phyloP scores from a whole-genome alignment of 1,140 invertebrate genomes.

The Frieseomelitta varia region DNA sequence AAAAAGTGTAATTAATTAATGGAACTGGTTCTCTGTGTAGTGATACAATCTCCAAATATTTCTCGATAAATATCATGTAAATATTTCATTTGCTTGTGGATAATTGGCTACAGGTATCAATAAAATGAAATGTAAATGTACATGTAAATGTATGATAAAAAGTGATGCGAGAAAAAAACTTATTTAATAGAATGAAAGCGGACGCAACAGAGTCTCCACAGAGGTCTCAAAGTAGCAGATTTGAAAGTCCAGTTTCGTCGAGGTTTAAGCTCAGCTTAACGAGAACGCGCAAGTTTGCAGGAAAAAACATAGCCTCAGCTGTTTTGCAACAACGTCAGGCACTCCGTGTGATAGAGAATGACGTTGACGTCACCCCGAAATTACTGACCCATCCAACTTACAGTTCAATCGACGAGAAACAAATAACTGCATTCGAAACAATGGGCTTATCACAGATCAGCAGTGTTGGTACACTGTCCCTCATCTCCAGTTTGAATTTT shows the following conservation, averaged over 20 bases:
- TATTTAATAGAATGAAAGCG: slow-evolving; percentile 42
- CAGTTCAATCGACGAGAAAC: slow-evolving; percentile 51
- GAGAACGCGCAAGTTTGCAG: slow-evolving; percentile 14
- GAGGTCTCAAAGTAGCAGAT: not conserved
- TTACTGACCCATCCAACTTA: slow-evolving; percentile 55
- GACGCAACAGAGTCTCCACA: not conserved
- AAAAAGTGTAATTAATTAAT: not conserved
- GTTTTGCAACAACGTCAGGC: slow-evolving; percentile 61
- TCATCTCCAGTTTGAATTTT: slow-evolving; percentile 24
- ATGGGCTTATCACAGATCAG: slow-evolving; percentile 44
- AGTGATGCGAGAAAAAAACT: not conserved
- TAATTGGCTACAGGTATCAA: not conserved
- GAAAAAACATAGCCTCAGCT: slow-evolving; percentile 41
- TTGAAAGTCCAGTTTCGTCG: slow-evolving; percentile 45
- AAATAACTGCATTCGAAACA: slow-evolving; percentile 63
- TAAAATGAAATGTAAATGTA: not conserved
- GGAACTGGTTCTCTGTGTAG: not conserved
- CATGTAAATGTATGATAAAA: not conserved
- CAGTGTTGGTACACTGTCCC: slow-evolving; percentile 42
- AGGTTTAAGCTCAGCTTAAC: slow-evolving; percentile 34
- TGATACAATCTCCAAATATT: not conserved
- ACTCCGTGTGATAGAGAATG: slow-evolving; percentile 45
- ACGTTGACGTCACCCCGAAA: slow-evolving; percentile 65
- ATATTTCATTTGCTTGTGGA: too few species aligned
- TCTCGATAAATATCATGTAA: not conserved